These are phyloP conservation scores for Gortyna flavago DNA, from an alignment of 2,888 invertebrate species.

Conservation along the genomic window DNA sequence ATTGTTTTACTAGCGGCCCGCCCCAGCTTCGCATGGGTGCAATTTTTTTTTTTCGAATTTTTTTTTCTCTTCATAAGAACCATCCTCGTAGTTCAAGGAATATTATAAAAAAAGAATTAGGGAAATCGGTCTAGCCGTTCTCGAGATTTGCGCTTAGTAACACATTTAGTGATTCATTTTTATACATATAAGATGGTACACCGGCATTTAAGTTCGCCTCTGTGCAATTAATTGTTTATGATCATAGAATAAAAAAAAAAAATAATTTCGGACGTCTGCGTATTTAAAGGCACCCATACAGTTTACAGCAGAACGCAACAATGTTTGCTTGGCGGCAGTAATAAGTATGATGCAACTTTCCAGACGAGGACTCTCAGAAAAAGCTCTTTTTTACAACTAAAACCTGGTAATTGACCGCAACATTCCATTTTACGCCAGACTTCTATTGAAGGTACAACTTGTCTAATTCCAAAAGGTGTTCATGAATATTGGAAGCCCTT, in stretches of 20 bases:
- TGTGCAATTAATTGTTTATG: not conserved
- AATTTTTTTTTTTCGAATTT: too few species aligned
- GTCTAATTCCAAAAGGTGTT: slow-evolving; percentile 53
- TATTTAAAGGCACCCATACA: not conserved
- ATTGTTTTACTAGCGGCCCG: too few species aligned
- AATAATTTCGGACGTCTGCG: not conserved
- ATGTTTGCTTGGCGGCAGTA: not conserved
- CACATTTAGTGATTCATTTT: too few species aligned
- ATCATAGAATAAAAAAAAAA: not conserved
- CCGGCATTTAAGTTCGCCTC: too few species aligned
- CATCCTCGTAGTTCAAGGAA: too few species aligned
- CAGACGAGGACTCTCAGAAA: slow-evolving; percentile 18
- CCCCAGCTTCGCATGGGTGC: too few species aligned
- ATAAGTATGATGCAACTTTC: not conserved
- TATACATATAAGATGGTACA: too few species aligned
- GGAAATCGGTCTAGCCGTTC: too few species aligned
- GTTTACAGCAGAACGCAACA: not conserved
- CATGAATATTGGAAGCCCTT: slow-evolving; percentile 56
- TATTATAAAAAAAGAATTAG: too few species aligned
- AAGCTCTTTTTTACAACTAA: not conserved
- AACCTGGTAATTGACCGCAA: slow-evolving; percentile 49
- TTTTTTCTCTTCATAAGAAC: too few species aligned
- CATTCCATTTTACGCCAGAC: slow-evolving; percentile 45
- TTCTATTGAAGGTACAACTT: slow-evolving; percentile 33
- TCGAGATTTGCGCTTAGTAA: too few species aligned